Evolutionary conservation across 1,140 invertebrate genomes (phyloP).

Genomic region (Drosophila ogumai): DNA sequence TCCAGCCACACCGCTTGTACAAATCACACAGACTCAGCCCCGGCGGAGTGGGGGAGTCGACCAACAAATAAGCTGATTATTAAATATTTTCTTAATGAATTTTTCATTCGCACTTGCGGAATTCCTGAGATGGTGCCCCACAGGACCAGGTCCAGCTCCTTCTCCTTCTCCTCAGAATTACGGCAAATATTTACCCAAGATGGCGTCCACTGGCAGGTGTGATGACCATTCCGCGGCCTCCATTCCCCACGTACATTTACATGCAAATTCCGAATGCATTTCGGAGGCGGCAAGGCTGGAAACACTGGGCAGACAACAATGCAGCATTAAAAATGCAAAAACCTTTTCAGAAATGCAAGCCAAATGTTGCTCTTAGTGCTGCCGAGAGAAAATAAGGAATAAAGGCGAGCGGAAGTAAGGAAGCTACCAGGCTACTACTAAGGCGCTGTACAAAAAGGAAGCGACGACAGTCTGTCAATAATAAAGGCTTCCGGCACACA

Average conservation of each 20-base stretch:
- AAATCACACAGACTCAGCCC: constrained; percentile 44
- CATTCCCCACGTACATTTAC: constrained; percentile 8
- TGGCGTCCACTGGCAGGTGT: constrained; percentile 37
- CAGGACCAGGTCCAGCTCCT: neutral
- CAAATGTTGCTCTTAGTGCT: constrained; percentile 58
- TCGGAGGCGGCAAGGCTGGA: neutral
- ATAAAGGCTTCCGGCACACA: constrained; percentile 49
- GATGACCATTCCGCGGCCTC: constrained; percentile 23
- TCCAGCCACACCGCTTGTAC: constrained; percentile 35
- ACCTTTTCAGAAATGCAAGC: constrained; percentile 69
- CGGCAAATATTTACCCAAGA: constrained; percentile 44
- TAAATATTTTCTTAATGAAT: constrained; percentile 79
- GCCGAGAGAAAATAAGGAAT: constrained; percentile 13
- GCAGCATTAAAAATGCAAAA: constrained; percentile 73
- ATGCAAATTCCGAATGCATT: constrained; percentile 27
- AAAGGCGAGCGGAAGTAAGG: constrained; percentile 2
- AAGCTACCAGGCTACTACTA: neutral
- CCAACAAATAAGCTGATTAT: constrained; percentile 72
- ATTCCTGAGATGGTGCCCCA: constrained; percentile 23
- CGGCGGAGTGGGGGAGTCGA: neutral
- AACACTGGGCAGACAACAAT: constrained; percentile 39
- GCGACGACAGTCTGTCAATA: constrained; percentile 50
- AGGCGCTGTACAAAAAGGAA: constrained; percentile 11
- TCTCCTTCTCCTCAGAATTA: neutral
- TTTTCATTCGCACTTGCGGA: constrained; percentile 49